Base-by-base conservation (phyloP, 2,888 invertebrate genomes). In the Cremastinae sp. region DNA sequence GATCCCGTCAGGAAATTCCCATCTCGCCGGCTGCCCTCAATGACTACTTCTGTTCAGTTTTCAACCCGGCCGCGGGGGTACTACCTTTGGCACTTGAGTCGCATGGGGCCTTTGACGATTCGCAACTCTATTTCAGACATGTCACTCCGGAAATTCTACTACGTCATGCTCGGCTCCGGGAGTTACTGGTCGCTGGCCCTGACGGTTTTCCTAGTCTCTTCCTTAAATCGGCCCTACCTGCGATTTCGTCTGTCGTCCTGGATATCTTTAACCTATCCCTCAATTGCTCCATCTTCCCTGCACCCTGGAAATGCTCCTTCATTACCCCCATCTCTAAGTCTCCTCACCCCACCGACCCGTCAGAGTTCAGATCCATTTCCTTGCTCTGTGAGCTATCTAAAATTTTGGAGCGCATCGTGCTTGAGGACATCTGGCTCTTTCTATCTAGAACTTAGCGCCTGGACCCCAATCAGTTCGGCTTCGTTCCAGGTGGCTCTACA, bases 401-500 rank as follows among this genome's bases (percentile, higher is more conserved):
- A 9, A n/a, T 22, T 1, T 14, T 61, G 1, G 61, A 61, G 28
- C 45, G 18, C 1, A 1, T 61, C 0, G 34, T 45, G 1, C 3
- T 34, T 12, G 1, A 34, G 7, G 45, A 61, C 0, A 22, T 61
- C 0, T 9, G 22, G 0, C 22, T 2, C 1, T 59, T n/a, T n/a
- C 59, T 59, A 0, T 10, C 2, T 1, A 22, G 0, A 2, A 14
- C 14, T 3, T 16, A 61, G 12, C 0, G 14, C 0, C 10, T 47
- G 0, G 54, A 71, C n/a, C 45, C 71, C 0, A 0, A 16, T 1
- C 12, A 71, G 9, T 43, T 54, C 1, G 64, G 49, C 14, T 72
- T 64, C 7, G 10, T 43, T 4, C 34, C 20, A 8, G 65, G 28
- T 0, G 36, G 43, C 1, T 36, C 47, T 1, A 65, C 65, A 0